Conservation (phyloP, 2,888 invertebrate genomes). For the Nesidiocoris tenuis region DNA sequence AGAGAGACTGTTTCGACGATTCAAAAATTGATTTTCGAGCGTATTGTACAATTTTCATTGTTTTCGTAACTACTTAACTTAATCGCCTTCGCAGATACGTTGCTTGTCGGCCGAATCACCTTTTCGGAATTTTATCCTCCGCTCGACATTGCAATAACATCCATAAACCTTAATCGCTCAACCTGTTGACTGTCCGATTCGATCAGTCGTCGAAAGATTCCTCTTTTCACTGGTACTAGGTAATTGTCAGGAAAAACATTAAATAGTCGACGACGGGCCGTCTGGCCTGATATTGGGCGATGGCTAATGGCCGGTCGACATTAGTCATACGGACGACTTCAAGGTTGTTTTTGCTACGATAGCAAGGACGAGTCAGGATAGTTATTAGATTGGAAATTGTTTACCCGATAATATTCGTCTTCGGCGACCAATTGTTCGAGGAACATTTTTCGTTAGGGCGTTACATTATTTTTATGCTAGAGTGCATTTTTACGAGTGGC, state of each 20-base stretch:
- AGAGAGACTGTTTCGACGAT: neutral
- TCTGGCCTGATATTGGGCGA: neutral
- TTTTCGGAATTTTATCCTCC: neutral
- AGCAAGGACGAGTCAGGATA: neutral
- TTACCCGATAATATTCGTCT: no score
- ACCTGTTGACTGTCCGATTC: neutral
- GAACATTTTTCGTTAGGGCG: no score
- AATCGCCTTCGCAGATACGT: no score
- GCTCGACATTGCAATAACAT: neutral
- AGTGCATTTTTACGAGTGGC: no score
- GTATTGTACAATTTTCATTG: no score
- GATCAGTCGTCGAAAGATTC: neutral
- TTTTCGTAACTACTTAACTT: no score
- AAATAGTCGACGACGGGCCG: neutral
- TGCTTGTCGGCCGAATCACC: neutral
- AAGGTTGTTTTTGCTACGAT: neutral
- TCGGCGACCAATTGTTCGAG: no score
- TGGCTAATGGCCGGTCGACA: neutral
- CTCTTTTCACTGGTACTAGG: neutral
- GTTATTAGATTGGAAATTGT: neutral
- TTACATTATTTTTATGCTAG: no score
- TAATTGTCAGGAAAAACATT: neutral
- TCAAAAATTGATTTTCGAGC: neutral
- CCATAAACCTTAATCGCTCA: neutral
- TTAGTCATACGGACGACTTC: neutral